A percentile compares a stretch with the other conserved stretches of the same genome.
These are phyloP conservation scores for Anomalospiza imberbis DNA, from an alignment of 2,797 vertebrate species.

Conservation along the genomic window DNA sequence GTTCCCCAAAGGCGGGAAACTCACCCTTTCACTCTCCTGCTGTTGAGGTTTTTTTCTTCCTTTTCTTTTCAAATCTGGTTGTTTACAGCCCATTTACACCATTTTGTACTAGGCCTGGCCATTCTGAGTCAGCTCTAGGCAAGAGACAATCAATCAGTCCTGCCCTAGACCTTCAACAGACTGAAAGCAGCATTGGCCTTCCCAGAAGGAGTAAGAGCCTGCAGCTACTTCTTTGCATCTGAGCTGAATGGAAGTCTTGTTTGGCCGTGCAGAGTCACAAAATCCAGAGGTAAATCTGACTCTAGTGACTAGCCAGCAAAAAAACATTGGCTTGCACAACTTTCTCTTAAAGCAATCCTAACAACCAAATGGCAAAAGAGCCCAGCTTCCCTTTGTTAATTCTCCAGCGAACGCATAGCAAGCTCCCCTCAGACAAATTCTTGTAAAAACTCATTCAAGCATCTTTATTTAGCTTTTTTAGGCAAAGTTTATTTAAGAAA, in stretches of 20 bases:
- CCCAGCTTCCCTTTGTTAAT: neutral
- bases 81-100: slow-evolving; percentile 35
- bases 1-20: neutral
- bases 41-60: neutral
- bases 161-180: neutral
- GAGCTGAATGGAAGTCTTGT: neutral
- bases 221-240: neutral
- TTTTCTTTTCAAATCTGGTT: slow-evolving; percentile 16
- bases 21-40: neutral
- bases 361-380: neutral
- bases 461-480: neutral
- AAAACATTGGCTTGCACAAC: neutral
- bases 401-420: neutral
- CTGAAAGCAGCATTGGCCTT: neutral
- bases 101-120: neutral
- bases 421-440: neutral
- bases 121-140: neutral
- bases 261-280: neutral
- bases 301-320: neutral
- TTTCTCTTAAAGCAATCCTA: slow-evolving; percentile 1
- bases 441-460: neutral
- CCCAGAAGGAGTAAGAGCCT: neutral
- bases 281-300: neutral
- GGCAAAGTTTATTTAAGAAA: neutral
- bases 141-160: neutral